Base-by-base conservation (phyloP, 2,888 invertebrate genomes). In the Fragum fragum region DNA sequence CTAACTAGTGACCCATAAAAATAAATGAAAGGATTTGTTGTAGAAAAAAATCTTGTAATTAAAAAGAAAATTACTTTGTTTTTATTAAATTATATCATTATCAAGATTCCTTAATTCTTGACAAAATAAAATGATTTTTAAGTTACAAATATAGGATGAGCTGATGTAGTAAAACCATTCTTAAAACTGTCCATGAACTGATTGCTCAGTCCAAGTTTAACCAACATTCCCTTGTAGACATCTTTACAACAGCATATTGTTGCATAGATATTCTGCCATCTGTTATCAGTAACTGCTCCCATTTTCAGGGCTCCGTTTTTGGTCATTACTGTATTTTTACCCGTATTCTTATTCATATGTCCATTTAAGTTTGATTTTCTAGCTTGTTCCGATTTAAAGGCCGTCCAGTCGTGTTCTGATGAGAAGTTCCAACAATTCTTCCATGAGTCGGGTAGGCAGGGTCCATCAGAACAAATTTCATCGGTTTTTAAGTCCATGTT, bases 401-500 rank as follows among this genome's bases (percentile, higher is more conserved):
- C 39, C 26, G 61, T 52, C 79, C 76, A 81, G 72, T 81, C 84
- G 29, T 74, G 73, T 53, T 78, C 76, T 1, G 79, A 55, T 3
- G 87, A 76, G 7, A 82, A 68, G 32, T 88, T 88, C 77, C 81
- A 77, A 55, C 85, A 86, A 36, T 77, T 75, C 28, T 72, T 47
- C 78, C 82, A 85, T 9, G 79, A 68, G 53, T 76, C 81, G 2
- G 53, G 59, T 32, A 82, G 63, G 47, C 87, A 86, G 0, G 86
- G 85, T 70, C 88, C 88, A 32, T 72, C 63, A 5, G 86, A 84
- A 70, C 88, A 88, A 28, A 84, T 69, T 26, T 78, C 68, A 23
- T 39, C 63, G 14, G 57, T 42, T 26, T 61, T 59, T 14, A 26
- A n/a, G 39, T 69, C 66, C 53, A 42, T 36, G 18, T 81, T 26